A percentile compares a stretch with the other conserved stretches of the same genome.
Conservation (phyloP, 2,888 invertebrate genomes). For the Protophormia terraenovae region DNA sequence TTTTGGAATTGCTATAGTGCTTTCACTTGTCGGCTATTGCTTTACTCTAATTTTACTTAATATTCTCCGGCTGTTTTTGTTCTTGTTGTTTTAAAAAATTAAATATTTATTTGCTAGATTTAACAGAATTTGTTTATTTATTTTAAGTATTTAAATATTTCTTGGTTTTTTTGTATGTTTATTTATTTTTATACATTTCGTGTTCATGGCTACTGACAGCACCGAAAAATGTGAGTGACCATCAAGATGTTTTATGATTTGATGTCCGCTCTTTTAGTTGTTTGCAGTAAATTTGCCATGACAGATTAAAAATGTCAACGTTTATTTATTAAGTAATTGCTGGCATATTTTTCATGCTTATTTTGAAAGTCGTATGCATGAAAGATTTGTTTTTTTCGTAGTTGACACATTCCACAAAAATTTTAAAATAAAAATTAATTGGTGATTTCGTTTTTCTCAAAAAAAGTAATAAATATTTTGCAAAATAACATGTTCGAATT, state of each 20-base stretch:
- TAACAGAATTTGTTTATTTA: constrained; percentile 11
- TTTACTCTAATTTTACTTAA: not conserved
- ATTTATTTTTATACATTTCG: not conserved
- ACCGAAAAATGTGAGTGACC: constrained; percentile 22
- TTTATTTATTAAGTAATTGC: constrained; percentile 69
- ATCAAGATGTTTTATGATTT: constrained; percentile 46
- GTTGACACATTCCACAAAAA: constrained; percentile 37
- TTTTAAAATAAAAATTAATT: not conserved
- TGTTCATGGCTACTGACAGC: not conserved
- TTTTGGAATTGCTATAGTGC: not conserved
- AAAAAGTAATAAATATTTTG: too few relatives aligned
- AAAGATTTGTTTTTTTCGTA: constrained; percentile 24
- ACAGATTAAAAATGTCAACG: constrained; percentile 67
- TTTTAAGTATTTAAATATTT: not conserved
- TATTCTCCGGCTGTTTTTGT: too few relatives aligned
- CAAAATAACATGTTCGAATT: too few relatives aligned
- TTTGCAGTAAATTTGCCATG: constrained; percentile 67
- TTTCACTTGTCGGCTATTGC: not conserved
- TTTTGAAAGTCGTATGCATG: constrained; percentile 7
- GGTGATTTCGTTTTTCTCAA: not conserved
- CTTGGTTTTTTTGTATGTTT: not conserved
- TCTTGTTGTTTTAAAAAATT: not conserved
- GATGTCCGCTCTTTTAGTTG: constrained; percentile 47
- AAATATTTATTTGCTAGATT: not conserved
- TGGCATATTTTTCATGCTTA: constrained; percentile 60